Percentiles rank a stretch among this genome's conserved stretches.
Conservation (phyloP, 2,113 vertebrate species). For the Leucoraja erinaceus region DNA sequence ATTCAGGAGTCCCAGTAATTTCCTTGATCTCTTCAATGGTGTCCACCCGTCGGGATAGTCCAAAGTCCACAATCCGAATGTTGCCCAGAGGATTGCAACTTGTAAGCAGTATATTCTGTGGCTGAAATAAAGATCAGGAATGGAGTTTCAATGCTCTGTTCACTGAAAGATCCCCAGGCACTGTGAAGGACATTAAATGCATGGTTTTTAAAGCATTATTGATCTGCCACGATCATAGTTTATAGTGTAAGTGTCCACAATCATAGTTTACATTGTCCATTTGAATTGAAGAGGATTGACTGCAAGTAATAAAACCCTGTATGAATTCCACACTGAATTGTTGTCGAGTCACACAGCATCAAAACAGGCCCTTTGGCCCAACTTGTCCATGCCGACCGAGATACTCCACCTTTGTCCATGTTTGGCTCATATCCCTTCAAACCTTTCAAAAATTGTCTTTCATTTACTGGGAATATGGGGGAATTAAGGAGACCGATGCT, state of each 20-base stretch:
- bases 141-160: not conserved
- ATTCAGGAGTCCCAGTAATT: conserved; percentile 92
- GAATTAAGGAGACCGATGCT: too few relatives aligned
- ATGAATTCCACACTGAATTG: not conserved
- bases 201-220: not conserved
- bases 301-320: not conserved
- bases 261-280: not conserved
- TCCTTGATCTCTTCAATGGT: conserved; percentile 77
- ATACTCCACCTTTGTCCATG: too few relatives aligned
- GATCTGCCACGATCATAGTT: not conserved
- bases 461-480: not conserved
- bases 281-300: not conserved
- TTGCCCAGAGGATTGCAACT: conserved; percentile 76
- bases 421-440: too few relatives aligned
- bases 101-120: conserved; percentile 86
- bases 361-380: too few relatives aligned
- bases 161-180: not conserved
- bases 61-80: conserved; percentile 91
- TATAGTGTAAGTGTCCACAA: too few relatives aligned
- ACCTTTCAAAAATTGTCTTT: too few relatives aligned
- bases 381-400: too few relatives aligned
- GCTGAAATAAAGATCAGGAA: conserved; percentile 54
- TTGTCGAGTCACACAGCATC: too few relatives aligned
- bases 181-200: not conserved
- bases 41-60: conserved; percentile 83